Evolutionary conservation across 2,888 invertebrate species (phyloP), one percentile per base, ranked within the genome.

Genomic region (Ganaspis brasiliensis): DNA sequence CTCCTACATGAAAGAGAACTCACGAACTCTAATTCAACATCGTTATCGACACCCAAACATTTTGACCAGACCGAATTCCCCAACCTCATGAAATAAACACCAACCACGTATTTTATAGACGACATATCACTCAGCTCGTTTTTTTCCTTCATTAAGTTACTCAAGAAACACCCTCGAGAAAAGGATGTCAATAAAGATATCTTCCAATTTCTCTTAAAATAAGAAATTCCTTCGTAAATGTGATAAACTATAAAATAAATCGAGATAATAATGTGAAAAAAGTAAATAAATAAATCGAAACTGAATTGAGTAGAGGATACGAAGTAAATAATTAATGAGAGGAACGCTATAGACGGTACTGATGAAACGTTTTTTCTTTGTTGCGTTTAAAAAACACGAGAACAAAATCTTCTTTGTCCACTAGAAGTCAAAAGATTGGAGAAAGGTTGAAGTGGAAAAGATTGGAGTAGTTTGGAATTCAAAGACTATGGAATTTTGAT

Each of bases 1-100:
- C n/a, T 24, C 12, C 12, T 24, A 21, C 35, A 35, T 3, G n/a
- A 40, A 63, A 40, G 2, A 24, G 14, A 24, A 45, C 35, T 61
- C 35, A 1, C 9, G 12, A 21, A 49, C 49, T 14, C 19, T 12
- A 61, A 61, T 61, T 37, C 9, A 61, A 35, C 61, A 37, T 61
- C 35, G 6, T 61, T 61, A 61, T 37, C 61, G 37, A 61, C 12
- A 61, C 61, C 37, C 19, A 61, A 61, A 49, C 49, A 49, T 37
- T 61, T 61, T 61, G 37, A 37, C 61, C 35, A 9, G 21, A 61
- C 49, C 14, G 56, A 26, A 26, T 26, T 56, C n/a, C 16, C n/a
- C 19, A 59, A 3, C 16, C 31, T 8, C 14, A n/a, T 31, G 1
- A 31, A 31, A n/a, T 21, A 0, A 40, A 63, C 21, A 14, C 59